A percentile compares a stretch with the other conserved stretches of the same genome.
Evolutionary conservation across 2,888 invertebrate species (phyloP).

Genomic region (Drosophila nr. perissopoda): DNA sequence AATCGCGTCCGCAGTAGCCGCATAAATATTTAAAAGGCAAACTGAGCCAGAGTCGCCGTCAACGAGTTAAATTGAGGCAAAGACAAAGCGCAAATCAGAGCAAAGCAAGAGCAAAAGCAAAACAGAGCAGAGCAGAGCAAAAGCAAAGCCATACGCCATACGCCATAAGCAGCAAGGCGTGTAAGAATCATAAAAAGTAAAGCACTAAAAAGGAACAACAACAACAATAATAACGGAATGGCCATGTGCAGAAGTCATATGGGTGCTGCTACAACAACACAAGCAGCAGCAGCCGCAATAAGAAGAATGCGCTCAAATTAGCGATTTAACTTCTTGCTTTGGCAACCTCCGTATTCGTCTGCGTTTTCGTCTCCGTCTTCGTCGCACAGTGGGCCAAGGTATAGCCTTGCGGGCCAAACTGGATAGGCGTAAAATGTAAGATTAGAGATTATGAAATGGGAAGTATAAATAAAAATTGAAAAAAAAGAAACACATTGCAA

Average conservation of each 20-base stretch:
- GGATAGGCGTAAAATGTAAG: constrained; percentile 20
- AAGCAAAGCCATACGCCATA: constrained; percentile 41
- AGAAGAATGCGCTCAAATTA: constrained; percentile 44
- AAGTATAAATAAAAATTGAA: constrained; percentile 15
- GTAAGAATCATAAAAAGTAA: constrained; percentile 62
- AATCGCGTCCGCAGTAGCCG: constrained; percentile 36
- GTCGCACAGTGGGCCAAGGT: constrained; percentile 64
- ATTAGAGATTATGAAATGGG: constrained; percentile 46
- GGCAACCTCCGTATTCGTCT: constrained; percentile 25
- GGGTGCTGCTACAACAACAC: constrained; percentile 32
- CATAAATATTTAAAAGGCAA: constrained; percentile 57
- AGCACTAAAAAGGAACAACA: constrained; percentile 36
- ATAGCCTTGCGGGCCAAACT: constrained; percentile 44
- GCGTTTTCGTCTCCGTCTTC: not conserved
- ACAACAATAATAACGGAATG: constrained; percentile 16
- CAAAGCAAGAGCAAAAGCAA: constrained; percentile 34
- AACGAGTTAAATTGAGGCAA: constrained; percentile 19
- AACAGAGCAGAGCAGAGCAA: constrained; percentile 38
- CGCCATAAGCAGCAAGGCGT: constrained; percentile 67
- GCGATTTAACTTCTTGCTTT: constrained; percentile 51
- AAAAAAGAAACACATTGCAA: constrained; percentile 7
- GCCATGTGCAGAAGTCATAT: constrained; percentile 59
- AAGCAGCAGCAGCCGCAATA: not conserved
- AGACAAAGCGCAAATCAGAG: constrained; percentile 36
- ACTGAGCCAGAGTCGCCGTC: constrained; percentile 44